These are phyloP conservation scores for Myopa testacea DNA, from an alignment of 2,888 invertebrate genomes.

Conservation along the genomic window DNA sequence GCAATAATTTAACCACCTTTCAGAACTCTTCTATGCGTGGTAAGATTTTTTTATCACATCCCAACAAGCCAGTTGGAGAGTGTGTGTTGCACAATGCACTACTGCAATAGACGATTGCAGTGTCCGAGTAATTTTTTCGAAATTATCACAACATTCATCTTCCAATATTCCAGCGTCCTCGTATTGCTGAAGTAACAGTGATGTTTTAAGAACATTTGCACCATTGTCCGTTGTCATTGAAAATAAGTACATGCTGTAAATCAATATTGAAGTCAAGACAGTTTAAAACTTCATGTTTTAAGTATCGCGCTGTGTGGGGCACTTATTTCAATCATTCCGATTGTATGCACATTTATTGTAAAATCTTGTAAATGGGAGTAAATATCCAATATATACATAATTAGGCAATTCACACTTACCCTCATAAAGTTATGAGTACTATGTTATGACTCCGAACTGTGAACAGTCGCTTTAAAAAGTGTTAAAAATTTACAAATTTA, in stretches of 20 bases:
- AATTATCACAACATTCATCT: not conserved
- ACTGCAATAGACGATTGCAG: constrained; percentile 24
- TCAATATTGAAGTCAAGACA: constrained; percentile 43
- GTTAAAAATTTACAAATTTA: no score
- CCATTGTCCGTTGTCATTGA: constrained; percentile 46
- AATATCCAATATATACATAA: no score
- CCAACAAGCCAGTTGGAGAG: constrained; percentile 28
- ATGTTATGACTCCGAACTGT: no score
- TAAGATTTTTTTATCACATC: constrained; percentile 33
- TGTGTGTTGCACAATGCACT: constrained; percentile 22
- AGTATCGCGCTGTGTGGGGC: constrained; percentile 38
- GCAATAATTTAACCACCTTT: constrained; percentile 25
- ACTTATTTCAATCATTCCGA: constrained; percentile 39
- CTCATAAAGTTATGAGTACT: no score
- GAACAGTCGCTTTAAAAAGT: no score
- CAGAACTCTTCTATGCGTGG: constrained; percentile 32
- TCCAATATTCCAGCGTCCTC: constrained; percentile 11
- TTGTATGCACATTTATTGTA: constrained; percentile 8
- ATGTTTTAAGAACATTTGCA: constrained; percentile 39
- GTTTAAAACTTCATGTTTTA: constrained; percentile 43
- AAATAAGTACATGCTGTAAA: constrained; percentile 40
- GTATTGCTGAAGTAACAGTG: constrained; percentile 36
- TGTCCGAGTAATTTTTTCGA: constrained; percentile 19
- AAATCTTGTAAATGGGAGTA: no score
- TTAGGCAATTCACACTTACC: no score